A percentile compares a stretch with the other conserved stretches of the same genome.
Conservation (phyloP, 2,113 vertebrate species). For the Hydrochoerus hydrochaeris region DNA sequence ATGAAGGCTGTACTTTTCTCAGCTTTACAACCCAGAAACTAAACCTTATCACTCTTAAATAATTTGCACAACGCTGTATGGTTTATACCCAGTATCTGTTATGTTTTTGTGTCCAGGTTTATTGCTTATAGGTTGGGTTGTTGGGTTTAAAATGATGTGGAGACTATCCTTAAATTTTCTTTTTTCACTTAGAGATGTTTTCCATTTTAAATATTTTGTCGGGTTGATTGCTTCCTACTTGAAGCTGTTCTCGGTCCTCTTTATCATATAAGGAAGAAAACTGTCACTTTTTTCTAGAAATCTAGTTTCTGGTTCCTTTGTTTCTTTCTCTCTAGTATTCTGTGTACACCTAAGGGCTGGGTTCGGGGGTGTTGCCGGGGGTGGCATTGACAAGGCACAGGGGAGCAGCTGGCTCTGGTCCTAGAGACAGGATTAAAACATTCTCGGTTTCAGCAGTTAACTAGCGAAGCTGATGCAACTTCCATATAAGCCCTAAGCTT, state of each 20-base stretch:
- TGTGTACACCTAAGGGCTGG: not conserved
- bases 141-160: not conserved
- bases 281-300: constrained; percentile 24
- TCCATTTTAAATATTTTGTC: constrained; percentile 22
- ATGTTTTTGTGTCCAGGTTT: not conserved
- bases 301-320: not conserved
- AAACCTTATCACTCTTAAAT: not conserved
- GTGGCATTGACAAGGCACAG: not conserved
- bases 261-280: not conserved
- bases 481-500: constrained; percentile 31
- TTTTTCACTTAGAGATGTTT: not conserved
- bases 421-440: not conserved
- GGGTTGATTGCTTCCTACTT: not conserved
- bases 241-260: not conserved
- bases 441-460: constrained; percentile 40
- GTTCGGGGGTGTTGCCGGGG: not conserved
- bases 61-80: not conserved
- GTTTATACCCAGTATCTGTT: not conserved
- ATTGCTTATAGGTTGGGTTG: not conserved
- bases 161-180: not conserved
- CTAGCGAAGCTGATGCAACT: constrained; percentile 58
- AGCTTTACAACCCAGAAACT: not conserved
- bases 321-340: not conserved
- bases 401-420: not conserved
- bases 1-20: not conserved